Evolutionary conservation across 2,888 invertebrate species (phyloP).

Genomic region (Cataglyphis albicans): DNA sequence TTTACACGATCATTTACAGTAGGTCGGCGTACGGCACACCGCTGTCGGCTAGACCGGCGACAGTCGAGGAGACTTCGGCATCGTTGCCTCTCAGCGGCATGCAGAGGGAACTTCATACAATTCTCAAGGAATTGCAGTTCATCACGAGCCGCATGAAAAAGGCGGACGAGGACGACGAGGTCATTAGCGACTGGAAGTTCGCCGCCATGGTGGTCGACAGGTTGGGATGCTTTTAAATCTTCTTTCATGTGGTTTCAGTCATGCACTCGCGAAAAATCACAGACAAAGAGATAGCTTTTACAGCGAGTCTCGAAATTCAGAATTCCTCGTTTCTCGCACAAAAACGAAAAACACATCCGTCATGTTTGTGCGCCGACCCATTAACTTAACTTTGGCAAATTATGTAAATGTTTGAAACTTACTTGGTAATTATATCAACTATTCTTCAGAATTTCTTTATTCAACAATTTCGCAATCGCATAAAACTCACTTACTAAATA

Average conservation of each 20-base stretch:
- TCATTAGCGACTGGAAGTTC: slow-evolving; percentile 99
- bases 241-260: slow-evolving; percentile 27
- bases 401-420: slow-evolving; percentile 1
- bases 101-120: slow-evolving; percentile 95
- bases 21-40: slow-evolving; percentile 84
- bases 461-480: not conserved
- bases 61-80: slow-evolving; percentile 89
- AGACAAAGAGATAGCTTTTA: slow-evolving; percentile 20
- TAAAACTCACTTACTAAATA: not conserved
- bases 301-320: not conserved
- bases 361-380: slow-evolving; percentile 14
- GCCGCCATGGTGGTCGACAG: slow-evolving; percentile 99
- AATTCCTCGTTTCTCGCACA: not conserved
- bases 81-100: slow-evolving; percentile 89
- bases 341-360: slow-evolving; percentile 5
- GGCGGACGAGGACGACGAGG: slow-evolving; percentile 96
- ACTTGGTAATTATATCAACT: not conserved
- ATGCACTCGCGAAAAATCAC: slow-evolving; percentile 29
- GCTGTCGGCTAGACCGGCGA: slow-evolving; percentile 88
- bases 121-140: slow-evolving; percentile 96
- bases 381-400: slow-evolving; percentile 5
- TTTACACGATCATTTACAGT: slow-evolving; percentile 44
- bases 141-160: slow-evolving; percentile 97
- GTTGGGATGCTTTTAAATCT: slow-evolving; percentile 82
- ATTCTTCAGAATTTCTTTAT: not conserved